Base-by-base conservation (phyloP, 2,113 vertebrate genomes). In the Takifugu flavidus region DNA sequence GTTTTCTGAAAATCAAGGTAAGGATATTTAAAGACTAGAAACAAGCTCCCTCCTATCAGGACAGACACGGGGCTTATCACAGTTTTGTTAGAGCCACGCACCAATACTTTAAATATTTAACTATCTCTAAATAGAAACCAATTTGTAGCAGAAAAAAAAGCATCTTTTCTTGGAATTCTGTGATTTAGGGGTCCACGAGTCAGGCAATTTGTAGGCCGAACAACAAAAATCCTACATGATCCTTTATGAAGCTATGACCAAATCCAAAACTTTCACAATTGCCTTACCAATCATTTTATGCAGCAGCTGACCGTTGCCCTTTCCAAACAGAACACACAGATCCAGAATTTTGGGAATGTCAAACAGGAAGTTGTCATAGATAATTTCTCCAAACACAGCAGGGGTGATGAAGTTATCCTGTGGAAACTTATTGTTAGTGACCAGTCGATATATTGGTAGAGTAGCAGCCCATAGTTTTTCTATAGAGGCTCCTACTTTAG, bases 331-430 rank as follows among this genome's bases (percentile, higher is more conserved):
- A 67, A 95, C 93, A 51, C 96, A 99, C 46, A 99, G 91, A 84
- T 98, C 97, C 89, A 99, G 67, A 57, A 99, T 94, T 88, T 98
- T 98, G 1, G 97, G 95, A 88, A 99, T 94, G 90, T 99, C 97
- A 0, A 99, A 99, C 10, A 98, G 90, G 86, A 93, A 99, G 88
- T 98, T 96, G 39, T 98, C 92, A 63, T 99, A 99, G 75, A 99
- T 91, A 49, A 98, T 95, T 79, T 98, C 94, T 84, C 94, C 96
- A 84, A 98, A 98, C 15, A 93, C 95, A 39, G 92, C 86, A 0
- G 95, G 93, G 3, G 94, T 95, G 55, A 99, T 89, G 69, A 95
- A 96, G 86, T 93, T 91, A 51, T 98, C 96, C 97, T 99, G 72
- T 15, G 46, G 25, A 20, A 28, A 20, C 45, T 15, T 12, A 47